Base-by-base conservation (phyloP, 1,140 invertebrate genomes). In the Drosophila albomicans region DNA sequence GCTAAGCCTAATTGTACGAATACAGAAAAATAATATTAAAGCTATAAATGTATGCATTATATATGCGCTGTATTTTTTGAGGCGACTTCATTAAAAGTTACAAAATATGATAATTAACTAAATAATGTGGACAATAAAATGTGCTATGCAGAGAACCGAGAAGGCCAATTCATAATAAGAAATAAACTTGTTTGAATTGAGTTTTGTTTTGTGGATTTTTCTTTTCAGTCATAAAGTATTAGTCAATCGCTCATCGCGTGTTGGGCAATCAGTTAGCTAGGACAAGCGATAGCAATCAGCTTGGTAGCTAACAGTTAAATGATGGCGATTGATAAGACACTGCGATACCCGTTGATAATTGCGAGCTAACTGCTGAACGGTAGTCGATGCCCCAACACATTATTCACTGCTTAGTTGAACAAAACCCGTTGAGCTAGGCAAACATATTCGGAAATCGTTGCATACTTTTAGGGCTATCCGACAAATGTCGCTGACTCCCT, bases 41-140 rank as follows among this genome's bases (percentile, higher is more conserved):
- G 57, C 45, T 73, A 67, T 79, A 68, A 49, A 54, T 54, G 13
- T 43, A 41, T 57, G 32, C 54, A 30, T 16, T 57, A 62, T 41
- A 64, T 54, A 62, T 67, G 78, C 58, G 67, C 84, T 84, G 79
- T 86, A 85, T 81, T 85, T 86, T 86, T 82, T 86, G 69, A 86
- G 65, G 82, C 75, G 56, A 76, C 75, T 71, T 85, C 58, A 78
- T 75, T 70, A 72, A 85, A 70, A 65, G 56, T 58, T 62, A 76
- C 70, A 67, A 65, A 48, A 70, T 52, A 70, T 32, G 41, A 43
- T 30, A 38, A 63, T 67, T 78, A 64, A 69, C 78, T 81, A 78
- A 82, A 63, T 88, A 78, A 75, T 71, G 54, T 72, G 68, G 74
- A 76, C 74, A 76, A 76, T 76, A 76, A 76, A 72, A 72, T 61